Conservation (phyloP, 2,888 invertebrate species). For the Heliconius charithonia region DNA sequence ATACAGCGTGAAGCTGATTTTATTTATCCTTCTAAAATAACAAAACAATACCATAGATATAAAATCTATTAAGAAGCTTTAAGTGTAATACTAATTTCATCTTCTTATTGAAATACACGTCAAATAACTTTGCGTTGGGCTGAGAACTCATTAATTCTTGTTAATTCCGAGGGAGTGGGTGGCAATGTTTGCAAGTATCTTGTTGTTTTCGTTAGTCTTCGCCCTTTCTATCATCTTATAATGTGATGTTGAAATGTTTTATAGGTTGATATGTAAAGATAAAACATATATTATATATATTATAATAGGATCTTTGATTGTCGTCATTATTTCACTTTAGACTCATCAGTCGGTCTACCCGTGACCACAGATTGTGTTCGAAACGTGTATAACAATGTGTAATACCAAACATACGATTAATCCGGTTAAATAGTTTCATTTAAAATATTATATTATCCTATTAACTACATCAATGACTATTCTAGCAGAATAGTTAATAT, state of each 20-base stretch:
- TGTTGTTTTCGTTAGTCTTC: slow-evolving; percentile 38
- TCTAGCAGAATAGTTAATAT: too few relatives aligned
- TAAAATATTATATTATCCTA: background rate
- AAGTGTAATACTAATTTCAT: slow-evolving; percentile 32
- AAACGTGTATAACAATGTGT: too few relatives aligned
- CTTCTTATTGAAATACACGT: slow-evolving; percentile 41
- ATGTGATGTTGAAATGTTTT: slow-evolving; percentile 19
- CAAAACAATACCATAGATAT: background rate
- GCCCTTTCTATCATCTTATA: slow-evolving; percentile 33
- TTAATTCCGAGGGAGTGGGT: slow-evolving; percentile 41
- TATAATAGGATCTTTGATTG: too few relatives aligned
- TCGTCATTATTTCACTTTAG: too few relatives aligned
- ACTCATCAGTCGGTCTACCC: too few relatives aligned
- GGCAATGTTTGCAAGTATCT: slow-evolving; percentile 42
- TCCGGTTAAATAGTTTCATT: too few relatives aligned
- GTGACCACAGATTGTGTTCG: too few relatives aligned
- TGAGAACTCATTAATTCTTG: slow-evolving; percentile 42
- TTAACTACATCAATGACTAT: background rate
- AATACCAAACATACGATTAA: too few relatives aligned
- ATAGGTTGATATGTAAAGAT: slow-evolving; percentile 1
- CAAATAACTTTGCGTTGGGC: slow-evolving; percentile 40
- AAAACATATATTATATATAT: too few relatives aligned
- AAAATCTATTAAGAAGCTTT: slow-evolving; percentile 7
- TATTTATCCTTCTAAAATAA: background rate
- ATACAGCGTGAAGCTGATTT: too few relatives aligned